phyloP scores from a whole-genome alignment of 2,113 vertebrate genomes.

The Sylvia atricapilla region DNA sequence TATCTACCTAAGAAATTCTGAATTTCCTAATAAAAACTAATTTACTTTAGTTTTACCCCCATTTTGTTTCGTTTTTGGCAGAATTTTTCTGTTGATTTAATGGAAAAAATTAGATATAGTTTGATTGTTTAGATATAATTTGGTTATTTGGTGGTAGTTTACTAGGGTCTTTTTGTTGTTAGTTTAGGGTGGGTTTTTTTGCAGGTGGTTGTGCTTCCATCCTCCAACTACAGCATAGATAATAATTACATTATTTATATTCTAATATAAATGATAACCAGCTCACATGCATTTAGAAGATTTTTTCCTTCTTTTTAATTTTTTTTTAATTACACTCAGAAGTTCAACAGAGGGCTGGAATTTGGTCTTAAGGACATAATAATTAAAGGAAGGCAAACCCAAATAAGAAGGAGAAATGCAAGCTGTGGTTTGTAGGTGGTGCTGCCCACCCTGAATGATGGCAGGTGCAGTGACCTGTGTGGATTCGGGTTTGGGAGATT shows the following conservation, averaged over 20 bases:
- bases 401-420: not conserved
- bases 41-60: not conserved
- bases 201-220: not conserved
- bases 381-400: not conserved
- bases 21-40: not conserved
- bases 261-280: not conserved
- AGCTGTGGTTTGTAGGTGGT: not conserved
- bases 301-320: accelerated
- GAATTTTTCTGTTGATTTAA: not conserved
- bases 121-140: not conserved
- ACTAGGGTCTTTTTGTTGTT: not conserved
- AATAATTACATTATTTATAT: not conserved
- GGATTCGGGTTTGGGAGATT: not conserved
- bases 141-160: not conserved
- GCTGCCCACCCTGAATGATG: not conserved
- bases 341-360: not conserved
- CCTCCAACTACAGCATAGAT: not conserved
- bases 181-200: accelerated
- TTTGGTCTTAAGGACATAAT: not conserved
- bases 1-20: not conserved
- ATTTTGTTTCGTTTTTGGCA: not conserved
- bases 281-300: not conserved
- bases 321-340: not conserved
- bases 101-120: not conserved
- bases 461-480: not conserved